Conservation (phyloP, 2,797 vertebrate genomes). For the Rhadinocentrus ornatus region DNA sequence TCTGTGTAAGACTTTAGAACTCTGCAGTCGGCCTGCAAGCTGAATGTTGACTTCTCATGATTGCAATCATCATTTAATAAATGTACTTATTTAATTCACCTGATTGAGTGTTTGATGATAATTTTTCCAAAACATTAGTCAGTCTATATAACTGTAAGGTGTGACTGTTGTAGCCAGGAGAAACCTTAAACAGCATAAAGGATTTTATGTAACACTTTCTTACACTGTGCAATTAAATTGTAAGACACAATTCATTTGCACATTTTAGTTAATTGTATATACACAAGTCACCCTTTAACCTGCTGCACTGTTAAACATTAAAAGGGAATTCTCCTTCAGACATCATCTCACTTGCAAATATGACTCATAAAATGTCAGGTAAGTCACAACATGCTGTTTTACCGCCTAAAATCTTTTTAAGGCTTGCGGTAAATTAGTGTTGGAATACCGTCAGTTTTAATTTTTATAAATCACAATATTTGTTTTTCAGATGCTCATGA, state of each 20-base stretch:
- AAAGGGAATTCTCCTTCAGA: neutral
- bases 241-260: neutral
- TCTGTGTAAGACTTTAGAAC: no score
- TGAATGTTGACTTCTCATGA: no score
- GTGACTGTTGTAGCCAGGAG: neutral
- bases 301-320: neutral
- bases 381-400: neutral
- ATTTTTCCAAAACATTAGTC: no score
- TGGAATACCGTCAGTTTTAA: neutral
- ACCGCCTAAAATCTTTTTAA: neutral
- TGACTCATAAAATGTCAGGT: neutral
- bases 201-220: neutral
- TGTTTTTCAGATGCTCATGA: conserved; percentile 7
- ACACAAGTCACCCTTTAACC: no score
- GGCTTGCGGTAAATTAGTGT: neutral
- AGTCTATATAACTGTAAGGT: neutral
- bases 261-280: neutral
- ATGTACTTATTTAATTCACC: no score
- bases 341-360: neutral
- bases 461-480: neutral
- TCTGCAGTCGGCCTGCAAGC: no score
- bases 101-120: no score
- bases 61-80: no score
- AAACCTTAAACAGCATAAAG: neutral
- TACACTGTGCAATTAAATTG: neutral